Conservation (phyloP, 2,888 invertebrate genomes). For the Polylopha cassiicola region DNA sequence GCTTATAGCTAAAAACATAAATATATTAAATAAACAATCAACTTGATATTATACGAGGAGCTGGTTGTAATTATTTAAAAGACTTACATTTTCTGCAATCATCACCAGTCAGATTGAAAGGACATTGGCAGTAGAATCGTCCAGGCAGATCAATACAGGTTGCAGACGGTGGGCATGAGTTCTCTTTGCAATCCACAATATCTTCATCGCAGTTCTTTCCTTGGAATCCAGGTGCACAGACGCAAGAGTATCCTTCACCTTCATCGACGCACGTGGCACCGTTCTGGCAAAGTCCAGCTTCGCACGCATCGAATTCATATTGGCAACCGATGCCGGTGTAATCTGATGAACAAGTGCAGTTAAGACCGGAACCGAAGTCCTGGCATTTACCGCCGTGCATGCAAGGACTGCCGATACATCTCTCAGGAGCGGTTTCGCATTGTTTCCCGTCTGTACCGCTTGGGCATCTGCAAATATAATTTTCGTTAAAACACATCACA, state of each 20-base stretch:
- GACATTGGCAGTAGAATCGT: constrained; percentile 96
- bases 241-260: constrained; percentile 89
- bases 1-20: constrained; percentile 85
- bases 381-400: constrained; percentile 97
- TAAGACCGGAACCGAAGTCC: constrained; percentile 96
- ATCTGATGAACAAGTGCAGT: constrained; percentile 93
- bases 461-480: constrained; percentile 81
- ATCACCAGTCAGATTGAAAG: constrained; percentile 96
- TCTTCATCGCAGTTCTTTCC: constrained; percentile 94
- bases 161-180: constrained; percentile 95
- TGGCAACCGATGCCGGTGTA: constrained; percentile 94
- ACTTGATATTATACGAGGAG: too few species aligned
- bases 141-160: constrained; percentile 94
- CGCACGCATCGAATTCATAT: constrained; percentile 95
- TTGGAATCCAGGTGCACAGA: constrained; percentile 87
- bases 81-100: constrained; percentile 96
- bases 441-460: constrained; percentile 97
- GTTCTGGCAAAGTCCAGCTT: constrained; percentile 92
- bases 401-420: constrained; percentile 95
- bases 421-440: constrained; percentile 97
- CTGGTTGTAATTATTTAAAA: too few species aligned
- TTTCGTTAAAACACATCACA: neutral
- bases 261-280: constrained; percentile 94
- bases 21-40: constrained; percentile 5
- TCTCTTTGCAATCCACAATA: constrained; percentile 93